Conservation (phyloP, 2,888 invertebrate species). For the Drosophila paracracens region DNA sequence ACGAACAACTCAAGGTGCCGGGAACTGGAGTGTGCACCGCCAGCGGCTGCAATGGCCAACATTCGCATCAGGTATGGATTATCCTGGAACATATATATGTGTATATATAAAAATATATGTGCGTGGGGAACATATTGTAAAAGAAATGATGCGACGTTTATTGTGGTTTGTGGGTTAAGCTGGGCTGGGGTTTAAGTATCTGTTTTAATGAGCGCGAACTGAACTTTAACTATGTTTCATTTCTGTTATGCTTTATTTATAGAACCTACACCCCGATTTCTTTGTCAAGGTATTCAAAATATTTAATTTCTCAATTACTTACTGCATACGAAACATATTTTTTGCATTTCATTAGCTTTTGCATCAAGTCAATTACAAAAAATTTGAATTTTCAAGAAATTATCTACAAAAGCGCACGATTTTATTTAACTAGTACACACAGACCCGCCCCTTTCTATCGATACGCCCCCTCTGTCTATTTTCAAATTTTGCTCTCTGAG, state of each 20-base stretch:
- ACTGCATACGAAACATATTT: constrained; percentile 51
- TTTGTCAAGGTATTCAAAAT: constrained; percentile 84
- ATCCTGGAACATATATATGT: neutral
- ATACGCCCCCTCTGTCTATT: constrained; percentile 5
- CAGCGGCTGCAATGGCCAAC: constrained; percentile 87
- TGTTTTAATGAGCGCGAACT: constrained; percentile 38
- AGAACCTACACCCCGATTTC: constrained; percentile 85
- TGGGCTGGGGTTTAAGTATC: constrained; percentile 28
- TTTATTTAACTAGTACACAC: constrained; percentile 47
- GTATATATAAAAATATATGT: neutral
- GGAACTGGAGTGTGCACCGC: constrained; percentile 90
- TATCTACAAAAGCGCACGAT: constrained; percentile 34
- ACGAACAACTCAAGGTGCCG: constrained; percentile 93
- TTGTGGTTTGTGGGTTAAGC: constrained; percentile 19
- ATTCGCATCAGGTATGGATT: constrained; percentile 85
- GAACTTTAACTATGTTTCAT: constrained; percentile 72
- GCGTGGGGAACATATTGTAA: constrained; percentile 1
- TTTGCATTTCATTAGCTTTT: constrained; percentile 72
- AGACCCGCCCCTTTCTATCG: constrained; percentile 1
- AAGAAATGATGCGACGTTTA: constrained; percentile 2
- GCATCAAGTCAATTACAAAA: constrained; percentile 53
- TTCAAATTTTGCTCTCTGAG: neutral
- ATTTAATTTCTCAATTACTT: constrained; percentile 66
- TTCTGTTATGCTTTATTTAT: constrained; percentile 82
- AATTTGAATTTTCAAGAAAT: constrained; percentile 22